Evolutionary conservation across 2,888 invertebrate genomes (phyloP), one percentile per base, ranked within the genome.

Genomic region (Aphodius granarius): DNA sequence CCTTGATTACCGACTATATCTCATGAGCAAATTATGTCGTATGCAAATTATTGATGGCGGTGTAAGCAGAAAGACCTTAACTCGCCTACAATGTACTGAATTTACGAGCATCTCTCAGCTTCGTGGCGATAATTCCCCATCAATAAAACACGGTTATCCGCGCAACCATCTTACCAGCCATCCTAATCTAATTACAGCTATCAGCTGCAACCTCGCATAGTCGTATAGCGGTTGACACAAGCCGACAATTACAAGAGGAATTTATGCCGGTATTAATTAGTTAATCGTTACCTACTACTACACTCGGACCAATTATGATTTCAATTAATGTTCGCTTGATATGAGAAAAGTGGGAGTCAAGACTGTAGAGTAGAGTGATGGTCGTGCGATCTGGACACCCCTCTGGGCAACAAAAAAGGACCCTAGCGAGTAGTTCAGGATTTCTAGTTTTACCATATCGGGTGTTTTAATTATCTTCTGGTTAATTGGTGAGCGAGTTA

Each of bases 251-350:
- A 74, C 71, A 70, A 21, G 74, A 6, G 64, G 68, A 74, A 70
- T 74, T 74, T 74, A 74, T 70, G 63, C 63, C 64, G 17, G 64
- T 70, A 63, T 17, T 74, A 74, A 70, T 74, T 74, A 74, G 74
- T 74, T 70, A 74, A 70, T 74, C 21, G 68, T 74, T 63, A 21
- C 74, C 63, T 70, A 17, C 43, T n/a, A 73, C 73, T 68, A 70
- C 63, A 63, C 63, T 70, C 6, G 43, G 43, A 43, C 43, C 23
- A 63, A 17, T 68, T 70, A 74, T 70, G 22, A 21, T 70, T 74
- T 74, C 63, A 70, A 74, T 74, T 74, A 74, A 70, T 74, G 43
- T 13, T 43, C 43, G 43, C 43, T 43, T 43, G 43, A 43, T 43
- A 43, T 43, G 43, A 43, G 43, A 43, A 43, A 43, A 43, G 43